Evolutionary conservation across 2,797 vertebrate species (phyloP).

Genomic region (Arnoldichthys spilopterus): DNA sequence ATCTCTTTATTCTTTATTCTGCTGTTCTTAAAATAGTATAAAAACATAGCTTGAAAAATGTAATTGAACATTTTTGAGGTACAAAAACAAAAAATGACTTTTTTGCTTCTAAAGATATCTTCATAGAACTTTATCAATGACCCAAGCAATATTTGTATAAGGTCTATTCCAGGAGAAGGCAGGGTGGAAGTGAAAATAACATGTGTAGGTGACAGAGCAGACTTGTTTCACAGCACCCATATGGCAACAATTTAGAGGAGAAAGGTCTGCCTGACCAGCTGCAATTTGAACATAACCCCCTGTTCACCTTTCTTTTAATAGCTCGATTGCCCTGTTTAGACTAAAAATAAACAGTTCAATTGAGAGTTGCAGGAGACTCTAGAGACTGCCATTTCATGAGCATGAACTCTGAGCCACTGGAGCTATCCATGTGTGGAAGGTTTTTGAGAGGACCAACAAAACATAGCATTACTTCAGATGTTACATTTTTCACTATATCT

Average conservation of each 20-base stretch:
- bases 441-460: slow-evolving; percentile 16
- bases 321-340: slow-evolving; percentile 81
- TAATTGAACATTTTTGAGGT: not conserved
- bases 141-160: not conserved
- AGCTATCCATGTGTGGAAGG: slow-evolving; percentile 68
- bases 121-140: not conserved
- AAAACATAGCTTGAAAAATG: not conserved
- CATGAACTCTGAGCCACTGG: slow-evolving; percentile 73
- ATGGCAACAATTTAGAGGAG: slow-evolving; percentile 83
- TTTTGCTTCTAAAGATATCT: not conserved
- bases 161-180: not conserved
- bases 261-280: slow-evolving; percentile 79
- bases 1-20: slow-evolving; percentile 37
- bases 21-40: no score
- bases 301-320: slow-evolving; percentile 89
- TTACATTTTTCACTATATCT: not conserved
- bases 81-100: not conserved
- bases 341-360: slow-evolving; percentile 88
- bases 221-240: slow-evolving; percentile 75
- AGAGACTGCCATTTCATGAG: slow-evolving; percentile 78
- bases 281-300: slow-evolving; percentile 86
- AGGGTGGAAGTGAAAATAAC: slow-evolving; percentile 75
- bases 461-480: not conserved
- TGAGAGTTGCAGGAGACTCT: slow-evolving; percentile 73
- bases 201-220: slow-evolving; percentile 57